Percentiles rank a stretch among this genome's conserved stretches.
phyloP scores from a whole-genome alignment of 1,140 invertebrate species.

The Musca domestica region DNA sequence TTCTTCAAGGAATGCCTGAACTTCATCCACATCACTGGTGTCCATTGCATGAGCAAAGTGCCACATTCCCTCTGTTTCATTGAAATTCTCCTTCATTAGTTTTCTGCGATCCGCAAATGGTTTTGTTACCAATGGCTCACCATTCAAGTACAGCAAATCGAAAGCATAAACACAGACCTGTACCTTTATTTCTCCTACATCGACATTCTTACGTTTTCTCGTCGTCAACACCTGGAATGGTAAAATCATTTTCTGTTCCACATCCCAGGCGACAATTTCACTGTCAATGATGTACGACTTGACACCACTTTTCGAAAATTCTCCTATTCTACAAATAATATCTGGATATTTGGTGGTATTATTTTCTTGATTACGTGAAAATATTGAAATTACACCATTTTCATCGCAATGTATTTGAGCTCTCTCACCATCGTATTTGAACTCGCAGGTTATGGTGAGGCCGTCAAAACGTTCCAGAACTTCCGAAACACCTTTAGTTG shows the following conservation, averaged over 20 bases:
- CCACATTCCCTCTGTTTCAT: slow-evolving; percentile 79
- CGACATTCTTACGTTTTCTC: slow-evolving; percentile 93
- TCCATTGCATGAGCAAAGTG: slow-evolving; percentile 83
- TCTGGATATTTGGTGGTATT: slow-evolving; percentile 99
- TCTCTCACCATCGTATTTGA: slow-evolving; percentile 99
- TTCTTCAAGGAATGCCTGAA: slow-evolving; percentile 92
- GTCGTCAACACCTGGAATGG: slow-evolving; percentile 97
- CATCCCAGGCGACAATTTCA: slow-evolving; percentile 97
- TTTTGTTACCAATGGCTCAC: slow-evolving; percentile 76
- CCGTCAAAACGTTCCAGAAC: slow-evolving; percentile 89
- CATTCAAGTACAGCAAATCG: slow-evolving; percentile 95
- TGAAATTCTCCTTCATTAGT: slow-evolving; percentile 74
- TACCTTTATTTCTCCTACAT: slow-evolving; percentile 88
- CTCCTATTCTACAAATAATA: slow-evolving; percentile 73
- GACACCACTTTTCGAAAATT: slow-evolving; percentile 63
- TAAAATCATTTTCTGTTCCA: slow-evolving; percentile 83
- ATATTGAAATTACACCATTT: slow-evolving; percentile 75
- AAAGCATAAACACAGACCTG: slow-evolving; percentile 98
- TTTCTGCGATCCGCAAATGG: slow-evolving; percentile 75
- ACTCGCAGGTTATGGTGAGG: slow-evolving; percentile 95
- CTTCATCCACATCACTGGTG: slow-evolving; percentile 85
- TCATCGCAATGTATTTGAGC: slow-evolving; percentile 86
- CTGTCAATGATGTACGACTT: slow-evolving; percentile 91
- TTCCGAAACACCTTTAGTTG: slow-evolving; percentile 90
- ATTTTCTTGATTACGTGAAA: slow-evolving; percentile 97